Evolutionary conservation across 2,113 vertebrate species (phyloP).

Genomic region (Melozone crissalis): DNA sequence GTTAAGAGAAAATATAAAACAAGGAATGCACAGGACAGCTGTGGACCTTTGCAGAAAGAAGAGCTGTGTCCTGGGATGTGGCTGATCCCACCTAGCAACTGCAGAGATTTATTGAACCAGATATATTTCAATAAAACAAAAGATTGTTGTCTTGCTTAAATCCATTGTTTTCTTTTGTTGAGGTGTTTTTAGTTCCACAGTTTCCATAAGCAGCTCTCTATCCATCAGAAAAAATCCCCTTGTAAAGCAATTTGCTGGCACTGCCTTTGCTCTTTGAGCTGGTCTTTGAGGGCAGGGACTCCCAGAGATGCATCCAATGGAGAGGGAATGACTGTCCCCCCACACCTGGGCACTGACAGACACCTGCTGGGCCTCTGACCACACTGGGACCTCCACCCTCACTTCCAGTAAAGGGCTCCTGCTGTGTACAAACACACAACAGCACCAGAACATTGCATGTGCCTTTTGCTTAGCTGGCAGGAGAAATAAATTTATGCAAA

Average conservation of each 20-base stretch:
- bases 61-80: neutral
- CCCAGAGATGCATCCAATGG: neutral
- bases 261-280: neutral
- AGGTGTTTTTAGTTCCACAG: neutral
- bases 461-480: neutral
- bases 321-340: neutral
- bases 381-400: neutral
- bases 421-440: neutral
- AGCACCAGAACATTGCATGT: neutral
- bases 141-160: neutral
- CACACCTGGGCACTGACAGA: neutral
- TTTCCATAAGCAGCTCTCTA: neutral
- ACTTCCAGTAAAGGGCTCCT: neutral
- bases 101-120: neutral
- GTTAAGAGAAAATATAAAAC: neutral
- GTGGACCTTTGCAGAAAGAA: neutral
- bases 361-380: neutral
- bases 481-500: neutral
- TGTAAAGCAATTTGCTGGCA: neutral
- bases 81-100: neutral
- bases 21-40: neutral
- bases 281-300: neutral
- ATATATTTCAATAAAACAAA: neutral
- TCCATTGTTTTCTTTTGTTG: neutral
- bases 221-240: neutral